Conservation (phyloP, 2,797 vertebrate species). For the Falco columbarius region DNA sequence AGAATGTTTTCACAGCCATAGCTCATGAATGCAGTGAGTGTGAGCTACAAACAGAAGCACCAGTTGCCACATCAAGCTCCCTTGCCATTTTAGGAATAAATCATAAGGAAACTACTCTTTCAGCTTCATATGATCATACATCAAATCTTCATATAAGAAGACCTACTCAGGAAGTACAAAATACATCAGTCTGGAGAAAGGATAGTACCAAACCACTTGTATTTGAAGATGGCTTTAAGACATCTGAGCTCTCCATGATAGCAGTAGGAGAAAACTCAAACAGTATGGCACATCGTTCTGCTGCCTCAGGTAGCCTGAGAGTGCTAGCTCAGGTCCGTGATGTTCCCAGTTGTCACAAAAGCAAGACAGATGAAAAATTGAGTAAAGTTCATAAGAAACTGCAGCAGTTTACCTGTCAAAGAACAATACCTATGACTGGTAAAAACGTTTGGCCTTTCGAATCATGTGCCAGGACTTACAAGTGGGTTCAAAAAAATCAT, state of each 20-base stretch:
- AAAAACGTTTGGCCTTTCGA: constrained; percentile 74
- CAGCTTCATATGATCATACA: neutral
- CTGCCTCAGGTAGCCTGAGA: neutral
- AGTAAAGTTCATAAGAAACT: constrained; percentile 11
- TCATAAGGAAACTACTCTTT: neutral
- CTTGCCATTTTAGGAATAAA: constrained; percentile 18
- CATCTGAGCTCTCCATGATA: neutral
- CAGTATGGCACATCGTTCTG: neutral
- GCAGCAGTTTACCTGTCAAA: constrained; percentile 60
- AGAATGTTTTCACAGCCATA: neutral
- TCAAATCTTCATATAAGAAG: neutral
- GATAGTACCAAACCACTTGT: neutral
- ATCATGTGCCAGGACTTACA: constrained; percentile 79
- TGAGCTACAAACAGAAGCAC: neutral
- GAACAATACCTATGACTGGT: constrained; percentile 74
- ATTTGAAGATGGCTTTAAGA: constrained; percentile 12
- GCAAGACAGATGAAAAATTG: neutral
- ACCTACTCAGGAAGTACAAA: neutral
- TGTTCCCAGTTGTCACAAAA: neutral
- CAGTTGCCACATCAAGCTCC: constrained; percentile 12
- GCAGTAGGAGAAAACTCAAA: constrained; percentile 24
- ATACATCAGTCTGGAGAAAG: neutral
- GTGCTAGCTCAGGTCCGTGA: neutral
- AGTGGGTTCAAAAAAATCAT: constrained; percentile 46
- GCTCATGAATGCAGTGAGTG: neutral